Evolutionary conservation across 2,797 vertebrate species (phyloP), one percentile per base, ranked within the genome.

Genomic region (Pristis pectinata): DNA sequence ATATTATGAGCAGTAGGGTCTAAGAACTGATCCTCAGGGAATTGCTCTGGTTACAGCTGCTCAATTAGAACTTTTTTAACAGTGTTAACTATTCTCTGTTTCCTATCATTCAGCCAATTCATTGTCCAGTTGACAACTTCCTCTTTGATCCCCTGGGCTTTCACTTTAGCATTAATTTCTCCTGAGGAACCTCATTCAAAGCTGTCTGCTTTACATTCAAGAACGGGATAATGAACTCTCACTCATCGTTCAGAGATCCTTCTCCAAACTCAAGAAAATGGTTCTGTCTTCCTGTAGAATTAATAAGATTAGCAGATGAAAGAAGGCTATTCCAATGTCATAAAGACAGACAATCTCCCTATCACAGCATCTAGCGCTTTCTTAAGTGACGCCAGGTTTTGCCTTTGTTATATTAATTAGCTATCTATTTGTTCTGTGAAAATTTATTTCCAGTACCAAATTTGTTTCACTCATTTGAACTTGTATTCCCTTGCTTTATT

Each of bases 91-190:
- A 91, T 37, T 41, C n/a, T 91, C 87, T 67, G 87, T 91, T 91
- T 91, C 61, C 87, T 67, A 91, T 91, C 87, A 91, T 91, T 91
- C 59, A 91, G 61, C 37, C 61, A 91, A 91, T 91, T 91, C 61
- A 91, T 91, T 64, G 87, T 91, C 59, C 61, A 91, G n/a, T 91
- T 91, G 87, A 91, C 87, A 91, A 91, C 87, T 91, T 91, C 87
- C 87, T 91, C 87, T 67, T 91, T 67, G n/a, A 91, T 67, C 87
- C 87, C 87, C 9, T 41, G 87, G 61, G 87, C 61, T 91, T 67
- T 91, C 3, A 27, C 59, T 91, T 41, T 91, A 67, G 64, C 61
- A 67, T 91, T 67, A 67, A 91, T 91, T 24, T 67, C 61, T 91
- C 64, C n/a, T 37, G 59, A 67, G 87, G 61, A 91, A 24, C n/a